phyloP scores from a whole-genome alignment of 2,797 vertebrate species.

The Platyrinchus mystaceus region DNA sequence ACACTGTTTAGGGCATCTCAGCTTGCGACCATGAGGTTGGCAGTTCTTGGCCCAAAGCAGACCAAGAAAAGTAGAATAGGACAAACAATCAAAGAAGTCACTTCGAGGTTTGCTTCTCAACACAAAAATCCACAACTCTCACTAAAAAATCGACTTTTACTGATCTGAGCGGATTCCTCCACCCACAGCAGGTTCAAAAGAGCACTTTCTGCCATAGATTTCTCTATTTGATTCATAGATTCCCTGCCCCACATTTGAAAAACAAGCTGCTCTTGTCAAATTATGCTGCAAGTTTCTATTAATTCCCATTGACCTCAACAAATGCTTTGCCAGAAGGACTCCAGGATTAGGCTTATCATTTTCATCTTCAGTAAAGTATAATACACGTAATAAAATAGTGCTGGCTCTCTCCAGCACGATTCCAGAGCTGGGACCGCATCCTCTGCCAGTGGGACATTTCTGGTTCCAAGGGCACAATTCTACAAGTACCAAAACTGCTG shows the following conservation, averaged over 20 bases:
- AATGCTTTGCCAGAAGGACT: neutral
- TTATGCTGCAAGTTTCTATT: neutral
- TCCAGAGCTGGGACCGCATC: neutral
- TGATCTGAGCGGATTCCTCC: neutral
- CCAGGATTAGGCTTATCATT: neutral
- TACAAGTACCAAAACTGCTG: neutral
- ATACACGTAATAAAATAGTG: neutral
- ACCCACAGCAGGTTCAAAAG: neutral
- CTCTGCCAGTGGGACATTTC: neutral
- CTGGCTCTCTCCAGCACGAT: neutral
- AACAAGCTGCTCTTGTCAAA: neutral
- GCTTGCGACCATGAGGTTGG: neutral
- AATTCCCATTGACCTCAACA: neutral
- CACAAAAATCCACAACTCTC: neutral
- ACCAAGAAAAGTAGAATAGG: neutral
- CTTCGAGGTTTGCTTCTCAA: neutral
- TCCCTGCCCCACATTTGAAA: neutral
- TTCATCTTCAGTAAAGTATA: neutral
- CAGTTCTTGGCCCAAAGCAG: neutral
- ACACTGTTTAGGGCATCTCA: neutral
- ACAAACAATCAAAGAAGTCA: neutral
- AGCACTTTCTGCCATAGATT: neutral
- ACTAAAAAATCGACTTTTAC: neutral
- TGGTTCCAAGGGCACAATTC: neutral
- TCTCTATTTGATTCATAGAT: neutral